phyloP scores from a whole-genome alignment of 2,797 vertebrate species.

The Crenuchus spilurus region DNA sequence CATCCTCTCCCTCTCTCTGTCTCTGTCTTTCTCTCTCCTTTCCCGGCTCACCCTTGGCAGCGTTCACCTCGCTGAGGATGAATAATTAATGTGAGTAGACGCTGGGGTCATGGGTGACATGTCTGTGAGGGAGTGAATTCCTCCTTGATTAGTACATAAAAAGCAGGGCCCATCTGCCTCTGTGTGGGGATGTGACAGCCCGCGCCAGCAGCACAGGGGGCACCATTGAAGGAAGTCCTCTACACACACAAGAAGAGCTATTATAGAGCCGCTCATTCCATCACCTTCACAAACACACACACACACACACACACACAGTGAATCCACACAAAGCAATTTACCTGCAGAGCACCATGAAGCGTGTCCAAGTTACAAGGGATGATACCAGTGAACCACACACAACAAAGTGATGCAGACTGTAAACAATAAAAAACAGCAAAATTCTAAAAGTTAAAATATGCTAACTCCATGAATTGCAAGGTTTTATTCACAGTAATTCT shows the following conservation, averaged over 20 bases:
- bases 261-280: conserved; percentile 62
- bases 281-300: conserved; percentile 46
- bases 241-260: conserved; percentile 63
- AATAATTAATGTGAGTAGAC: conserved; percentile 83
- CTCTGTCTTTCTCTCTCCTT: conserved; percentile 40
- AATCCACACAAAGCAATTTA: conserved; percentile 1
- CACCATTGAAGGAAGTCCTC: conserved; percentile 51
- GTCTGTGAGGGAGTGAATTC: conserved; percentile 82
- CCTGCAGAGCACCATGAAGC: too few species aligned
- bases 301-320: conserved; percentile 1
- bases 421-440: too few species aligned
- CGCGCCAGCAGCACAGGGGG: conserved; percentile 65
- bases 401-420: too few species aligned
- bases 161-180: conserved; percentile 78
- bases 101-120: conserved; percentile 76
- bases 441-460: too few species aligned
- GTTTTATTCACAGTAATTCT: too few species aligned
- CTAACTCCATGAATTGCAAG: too few species aligned
- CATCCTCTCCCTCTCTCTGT: conserved; percentile 5
- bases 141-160: conserved; percentile 84
- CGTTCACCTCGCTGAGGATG: conserved; percentile 75
- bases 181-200: conserved; percentile 73
- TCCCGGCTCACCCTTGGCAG: conserved; percentile 63
- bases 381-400: too few species aligned
- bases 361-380: too few species aligned